Conservation (phyloP, 2,888 invertebrate species). For the Lomographa bimaculata region DNA sequence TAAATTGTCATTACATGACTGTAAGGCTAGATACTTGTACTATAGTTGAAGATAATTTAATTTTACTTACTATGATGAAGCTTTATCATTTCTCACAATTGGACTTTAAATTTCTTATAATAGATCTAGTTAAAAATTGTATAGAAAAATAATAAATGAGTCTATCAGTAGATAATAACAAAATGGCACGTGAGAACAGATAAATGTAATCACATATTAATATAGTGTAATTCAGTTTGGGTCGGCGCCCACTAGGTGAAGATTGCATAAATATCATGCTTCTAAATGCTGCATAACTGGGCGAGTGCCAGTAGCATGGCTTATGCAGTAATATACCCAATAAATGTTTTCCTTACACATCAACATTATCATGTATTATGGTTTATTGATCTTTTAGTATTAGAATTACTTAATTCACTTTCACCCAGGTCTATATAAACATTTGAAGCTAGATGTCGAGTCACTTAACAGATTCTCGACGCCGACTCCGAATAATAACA, state of each 20-base stretch:
- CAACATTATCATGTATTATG: too few relatives aligned
- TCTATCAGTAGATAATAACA: slow-evolving; percentile 43
- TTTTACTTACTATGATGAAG: slow-evolving; percentile 37
- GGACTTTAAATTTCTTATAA: slow-evolving; percentile 47
- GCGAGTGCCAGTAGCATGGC: background rate
- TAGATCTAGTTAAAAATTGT: slow-evolving; percentile 27
- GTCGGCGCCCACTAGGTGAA: slow-evolving; percentile 1
- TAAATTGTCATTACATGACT: slow-evolving; percentile 49
- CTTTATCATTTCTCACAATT: slow-evolving; percentile 50
- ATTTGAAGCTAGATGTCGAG: too few relatives aligned
- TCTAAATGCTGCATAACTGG: background rate
- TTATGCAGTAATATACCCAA: slow-evolving; percentile 6
- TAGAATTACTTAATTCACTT: too few relatives aligned
- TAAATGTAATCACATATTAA: slow-evolving; percentile 23
- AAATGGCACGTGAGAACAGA: slow-evolving; percentile 66
- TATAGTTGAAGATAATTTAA: slow-evolving; percentile 54
- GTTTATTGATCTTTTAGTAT: too few relatives aligned
- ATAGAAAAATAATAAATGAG: slow-evolving; percentile 26
- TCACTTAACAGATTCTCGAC: too few relatives aligned
- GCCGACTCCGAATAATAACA: too few relatives aligned
- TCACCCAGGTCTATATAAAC: too few relatives aligned
- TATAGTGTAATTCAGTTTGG: slow-evolving; percentile 3
- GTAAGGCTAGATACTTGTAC: slow-evolving; percentile 76
- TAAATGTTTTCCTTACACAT: too few relatives aligned
- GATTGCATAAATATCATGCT: background rate